phyloP scores from a whole-genome alignment of 2,113 vertebrate genomes.

The Oreotrochilus melanogaster region DNA sequence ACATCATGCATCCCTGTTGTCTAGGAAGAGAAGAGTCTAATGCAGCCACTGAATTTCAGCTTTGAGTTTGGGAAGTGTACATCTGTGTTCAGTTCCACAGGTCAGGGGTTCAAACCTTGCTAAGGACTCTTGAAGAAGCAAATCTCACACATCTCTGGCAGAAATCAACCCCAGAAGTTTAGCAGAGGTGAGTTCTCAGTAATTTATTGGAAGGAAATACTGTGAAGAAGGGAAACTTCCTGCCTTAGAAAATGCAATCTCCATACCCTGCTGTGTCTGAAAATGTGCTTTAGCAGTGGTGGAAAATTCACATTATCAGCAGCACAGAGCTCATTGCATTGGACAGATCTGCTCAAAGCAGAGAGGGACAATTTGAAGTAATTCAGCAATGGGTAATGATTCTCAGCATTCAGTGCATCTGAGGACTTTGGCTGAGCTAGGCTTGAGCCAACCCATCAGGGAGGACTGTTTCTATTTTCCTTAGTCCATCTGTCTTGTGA shows the following conservation, averaged over 20 bases:
- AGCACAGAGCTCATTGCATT: neutral
- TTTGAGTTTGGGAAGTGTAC: conserved; percentile 58
- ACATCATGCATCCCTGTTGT: conserved; percentile 16
- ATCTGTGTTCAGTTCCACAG: conserved; percentile 11
- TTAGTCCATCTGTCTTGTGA: neutral
- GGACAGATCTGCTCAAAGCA: neutral
- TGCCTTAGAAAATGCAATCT: conserved; percentile 23
- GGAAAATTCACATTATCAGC: neutral
- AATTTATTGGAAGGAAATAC: conserved; percentile 27
- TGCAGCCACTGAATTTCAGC: conserved; percentile 33
- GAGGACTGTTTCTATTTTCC: neutral
- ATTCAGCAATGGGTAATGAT: neutral
- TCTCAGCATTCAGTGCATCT: neutral
- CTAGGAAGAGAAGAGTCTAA: conserved; percentile 56
- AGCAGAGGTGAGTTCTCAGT: neutral
- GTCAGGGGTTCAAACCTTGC: conserved; percentile 59
- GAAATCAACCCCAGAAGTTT: conserved; percentile 45
- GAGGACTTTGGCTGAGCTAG: neutral
- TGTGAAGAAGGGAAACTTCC: neutral
- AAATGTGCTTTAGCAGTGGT: neutral
- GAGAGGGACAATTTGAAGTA: neutral
- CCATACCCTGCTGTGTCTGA: neutral
- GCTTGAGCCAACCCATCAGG: neutral
- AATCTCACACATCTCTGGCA: neutral
- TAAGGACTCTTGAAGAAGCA: conserved; percentile 44